These are phyloP conservation scores for Phasia obesa DNA, from an alignment of 2,888 invertebrate species.

Conservation along the genomic window DNA sequence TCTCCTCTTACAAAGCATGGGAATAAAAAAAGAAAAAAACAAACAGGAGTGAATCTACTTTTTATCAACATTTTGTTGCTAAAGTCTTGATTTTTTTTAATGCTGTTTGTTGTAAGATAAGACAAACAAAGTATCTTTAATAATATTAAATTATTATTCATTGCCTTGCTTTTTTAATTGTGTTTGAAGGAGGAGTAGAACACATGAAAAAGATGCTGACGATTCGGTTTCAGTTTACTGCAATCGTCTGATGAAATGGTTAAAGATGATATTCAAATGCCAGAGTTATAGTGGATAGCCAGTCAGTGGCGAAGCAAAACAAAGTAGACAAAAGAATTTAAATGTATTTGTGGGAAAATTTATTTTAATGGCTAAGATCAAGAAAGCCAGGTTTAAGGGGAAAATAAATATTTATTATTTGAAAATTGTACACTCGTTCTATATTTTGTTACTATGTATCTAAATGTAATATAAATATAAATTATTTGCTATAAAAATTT, in stretches of 20 bases:
- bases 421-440: background rate
- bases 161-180: background rate
- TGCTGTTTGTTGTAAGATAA: constrained; percentile 28
- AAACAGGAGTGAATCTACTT: background rate
- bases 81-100: background rate
- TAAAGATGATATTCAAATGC: background rate
- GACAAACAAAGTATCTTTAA: constrained; percentile 14
- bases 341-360: constrained; percentile 3
- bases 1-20: background rate
- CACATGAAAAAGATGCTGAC: constrained; percentile 28
- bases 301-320: background rate
- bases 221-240: constrained; percentile 5
- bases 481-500: no score
- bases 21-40: constrained; percentile 31
- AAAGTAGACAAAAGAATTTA: background rate
- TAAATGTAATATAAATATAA: no score
- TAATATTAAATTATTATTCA: no score
- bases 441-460: background rate
- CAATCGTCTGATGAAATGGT: constrained; percentile 13
- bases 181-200: background rate
- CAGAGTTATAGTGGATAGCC: background rate
- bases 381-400: background rate
- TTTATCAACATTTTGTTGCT: constrained; percentile 14
- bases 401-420: background rate
- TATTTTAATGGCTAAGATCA: background rate